phyloP scores from a whole-genome alignment of 1,140 invertebrate species.

The Palaemon carinicauda region DNA sequence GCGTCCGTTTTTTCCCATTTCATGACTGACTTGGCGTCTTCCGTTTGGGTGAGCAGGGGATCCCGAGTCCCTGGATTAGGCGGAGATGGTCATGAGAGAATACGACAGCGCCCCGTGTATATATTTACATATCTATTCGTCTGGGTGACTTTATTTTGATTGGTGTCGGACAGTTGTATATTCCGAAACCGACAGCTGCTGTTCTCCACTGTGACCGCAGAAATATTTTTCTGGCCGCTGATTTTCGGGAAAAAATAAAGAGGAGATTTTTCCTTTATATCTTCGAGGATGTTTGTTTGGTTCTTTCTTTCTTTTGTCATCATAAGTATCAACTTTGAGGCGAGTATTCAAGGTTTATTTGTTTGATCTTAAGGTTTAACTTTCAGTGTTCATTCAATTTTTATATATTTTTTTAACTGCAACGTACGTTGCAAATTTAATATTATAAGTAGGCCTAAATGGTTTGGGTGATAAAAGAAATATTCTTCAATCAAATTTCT shows the following conservation, averaged over 20 bases:
- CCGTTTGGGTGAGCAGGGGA: slow-evolving; percentile 36
- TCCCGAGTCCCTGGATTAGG: slow-evolving; percentile 45
- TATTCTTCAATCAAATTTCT: no score
- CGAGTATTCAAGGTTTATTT: no score
- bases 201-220: not conserved
- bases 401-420: not conserved
- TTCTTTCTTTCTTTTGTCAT: no score
- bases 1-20: slow-evolving; percentile 55
- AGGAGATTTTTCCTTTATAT: no score
- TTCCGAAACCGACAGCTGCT: slow-evolving; percentile 29
- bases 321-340: no score
- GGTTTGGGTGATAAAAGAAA: no score
- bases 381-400: not conserved
- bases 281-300: no score
- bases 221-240: no score
- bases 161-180: slow-evolving; percentile 55
- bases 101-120: slow-evolving; percentile 47
- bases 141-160: slow-evolving; percentile 53
- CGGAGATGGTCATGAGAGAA: slow-evolving; percentile 53
- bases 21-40: slow-evolving; percentile 53
- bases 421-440: no score
- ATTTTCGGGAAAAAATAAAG: no score
- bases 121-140: slow-evolving; percentile 55
- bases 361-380: no score
- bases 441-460: no score